Percentiles rank a stretch among this genome's conserved stretches.
Conservation (phyloP, 2,888 invertebrate genomes). For the Drosophila meridiana region DNA sequence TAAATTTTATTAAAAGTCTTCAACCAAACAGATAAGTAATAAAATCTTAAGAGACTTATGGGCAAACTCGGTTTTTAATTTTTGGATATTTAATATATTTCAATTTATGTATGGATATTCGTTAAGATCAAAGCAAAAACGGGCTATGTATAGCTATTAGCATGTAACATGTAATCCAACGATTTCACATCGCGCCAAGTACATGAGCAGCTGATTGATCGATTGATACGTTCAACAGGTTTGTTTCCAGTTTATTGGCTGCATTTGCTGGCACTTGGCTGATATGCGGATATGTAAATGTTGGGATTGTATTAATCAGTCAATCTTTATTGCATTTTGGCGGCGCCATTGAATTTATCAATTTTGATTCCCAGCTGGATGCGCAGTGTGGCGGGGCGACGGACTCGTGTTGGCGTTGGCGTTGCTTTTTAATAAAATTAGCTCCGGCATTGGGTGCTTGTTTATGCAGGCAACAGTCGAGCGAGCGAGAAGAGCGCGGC, state of each 20-base stretch:
- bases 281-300: constrained; percentile 24
- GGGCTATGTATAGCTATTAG: neutral
- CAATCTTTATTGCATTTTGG: constrained; percentile 42
- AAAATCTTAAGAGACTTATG: no score
- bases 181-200: neutral
- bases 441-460: constrained; percentile 74
- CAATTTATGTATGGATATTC: no score
- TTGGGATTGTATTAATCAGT: constrained; percentile 38
- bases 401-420: constrained; percentile 11
- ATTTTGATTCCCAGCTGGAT: constrained; percentile 38
- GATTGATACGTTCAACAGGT: constrained; percentile 20
- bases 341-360: constrained; percentile 33
- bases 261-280: constrained; percentile 7
- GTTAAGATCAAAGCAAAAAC: neutral
- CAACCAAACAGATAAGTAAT: no score
- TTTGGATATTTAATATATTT: no score
- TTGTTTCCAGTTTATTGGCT: neutral
- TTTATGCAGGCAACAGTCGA: constrained; percentile 68
- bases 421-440: constrained; percentile 77
- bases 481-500: constrained; percentile 47
- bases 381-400: constrained; percentile 34
- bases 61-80: no score
- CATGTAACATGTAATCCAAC: neutral
- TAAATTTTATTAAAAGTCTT: no score
- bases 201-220: constrained; percentile 9